Conservation (phyloP, 2,797 vertebrate species). For the Myotis vivesi region DNA sequence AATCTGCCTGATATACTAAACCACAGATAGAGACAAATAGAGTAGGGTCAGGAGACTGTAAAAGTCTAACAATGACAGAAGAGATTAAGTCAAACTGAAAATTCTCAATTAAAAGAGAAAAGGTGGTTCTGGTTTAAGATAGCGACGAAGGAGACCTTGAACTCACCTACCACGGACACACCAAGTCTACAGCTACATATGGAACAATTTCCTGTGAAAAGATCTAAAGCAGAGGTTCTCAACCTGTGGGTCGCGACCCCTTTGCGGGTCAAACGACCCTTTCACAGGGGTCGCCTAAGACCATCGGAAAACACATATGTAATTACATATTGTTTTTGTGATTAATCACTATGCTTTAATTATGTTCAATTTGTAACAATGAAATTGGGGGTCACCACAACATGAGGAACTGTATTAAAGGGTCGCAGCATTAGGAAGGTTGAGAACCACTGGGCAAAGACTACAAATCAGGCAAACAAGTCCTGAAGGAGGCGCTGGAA, state of each 20-base stretch:
- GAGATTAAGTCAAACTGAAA: background rate
- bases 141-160: rapidly evolving
- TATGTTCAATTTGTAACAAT: no score
- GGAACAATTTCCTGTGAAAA: background rate
- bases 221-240: background rate
- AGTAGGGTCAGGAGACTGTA: background rate
- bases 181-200: background rate
- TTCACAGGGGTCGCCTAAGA: no score
- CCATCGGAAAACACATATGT: no score
- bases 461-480: background rate
- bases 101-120: background rate
- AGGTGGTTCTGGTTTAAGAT: background rate
- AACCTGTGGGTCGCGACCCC: no score
- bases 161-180: background rate
- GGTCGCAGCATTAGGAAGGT: no score
- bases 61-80: background rate
- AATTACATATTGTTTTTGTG: no score
- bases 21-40: background rate
- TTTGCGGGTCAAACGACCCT: no score
- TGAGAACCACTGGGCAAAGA: background rate
- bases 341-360: no score
- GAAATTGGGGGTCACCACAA: no score
- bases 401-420: no score
- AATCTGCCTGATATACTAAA: background rate
- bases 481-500: background rate